Evolutionary conservation across 2,888 invertebrate genomes (phyloP).

Genomic region (Pseudoips prasinana): DNA sequence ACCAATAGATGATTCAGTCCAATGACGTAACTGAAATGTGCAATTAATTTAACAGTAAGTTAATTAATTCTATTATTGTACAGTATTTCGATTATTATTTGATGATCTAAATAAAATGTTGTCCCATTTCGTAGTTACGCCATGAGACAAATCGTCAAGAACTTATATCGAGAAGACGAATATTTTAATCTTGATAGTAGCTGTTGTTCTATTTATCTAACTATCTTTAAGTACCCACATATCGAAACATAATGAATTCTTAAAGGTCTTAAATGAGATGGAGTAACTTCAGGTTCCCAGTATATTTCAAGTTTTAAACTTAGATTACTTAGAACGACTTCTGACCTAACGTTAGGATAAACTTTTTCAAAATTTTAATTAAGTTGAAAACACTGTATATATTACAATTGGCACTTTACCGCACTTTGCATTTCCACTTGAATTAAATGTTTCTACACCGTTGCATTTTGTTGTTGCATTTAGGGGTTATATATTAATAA

Average conservation of each 20-base stretch:
- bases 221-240: slow-evolving; percentile 18
- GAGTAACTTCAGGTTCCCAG: slow-evolving; percentile 10
- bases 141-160: no score
- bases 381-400: slow-evolving; percentile 53
- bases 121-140: no score
- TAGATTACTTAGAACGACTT: slow-evolving; percentile 14
- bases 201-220: slow-evolving; percentile 20
- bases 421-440: slow-evolving; percentile 69
- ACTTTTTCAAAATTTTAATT: slow-evolving; percentile 47
- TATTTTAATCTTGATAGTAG: slow-evolving; percentile 15
- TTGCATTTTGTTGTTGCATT: slow-evolving; percentile 72
- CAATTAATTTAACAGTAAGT: no score
- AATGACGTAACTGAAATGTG: no score
- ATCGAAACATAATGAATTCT: slow-evolving; percentile 26
- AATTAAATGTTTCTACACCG: slow-evolving; percentile 62
- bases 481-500: slow-evolving; percentile 38
- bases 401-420: slow-evolving; percentile 59
- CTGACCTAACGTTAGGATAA: no score
- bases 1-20: no score
- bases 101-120: no score
- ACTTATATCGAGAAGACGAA: slow-evolving; percentile 3
- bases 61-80: no score
- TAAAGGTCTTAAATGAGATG: slow-evolving; percentile 20
- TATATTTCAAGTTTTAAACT: slow-evolving; percentile 16
- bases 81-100: no score